phyloP scores from a whole-genome alignment of 1,140 invertebrate species.

The Brachionus sp. region DNA sequence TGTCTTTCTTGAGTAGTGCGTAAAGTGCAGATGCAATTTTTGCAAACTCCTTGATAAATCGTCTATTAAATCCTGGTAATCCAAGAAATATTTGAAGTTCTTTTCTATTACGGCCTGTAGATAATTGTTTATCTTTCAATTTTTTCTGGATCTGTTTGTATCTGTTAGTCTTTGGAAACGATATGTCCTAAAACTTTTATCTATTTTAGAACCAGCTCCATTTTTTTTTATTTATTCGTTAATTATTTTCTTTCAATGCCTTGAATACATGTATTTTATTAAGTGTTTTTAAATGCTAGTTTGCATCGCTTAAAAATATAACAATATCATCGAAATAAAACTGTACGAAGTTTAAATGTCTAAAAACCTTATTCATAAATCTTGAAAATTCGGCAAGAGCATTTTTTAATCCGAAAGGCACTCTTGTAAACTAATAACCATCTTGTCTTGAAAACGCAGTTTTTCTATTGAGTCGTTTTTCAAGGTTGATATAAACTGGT shows the following conservation, averaged over 20 bases:
- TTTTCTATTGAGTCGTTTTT: too few relatives aligned
- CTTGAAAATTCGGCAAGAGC: slow-evolving; percentile 46
- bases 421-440: neutral
- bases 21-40: slow-evolving; percentile 53
- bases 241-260: neutral
- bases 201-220: neutral
- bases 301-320: too few relatives aligned
- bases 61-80: slow-evolving; percentile 50
- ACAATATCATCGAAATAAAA: too few relatives aligned
- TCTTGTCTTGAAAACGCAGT: slow-evolving; percentile 46
- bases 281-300: too few relatives aligned
- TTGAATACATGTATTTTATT: too few relatives aligned
- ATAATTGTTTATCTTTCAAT: slow-evolving; percentile 37
- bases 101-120: neutral
- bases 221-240: neutral
- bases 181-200: slow-evolving; percentile 42
- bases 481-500: too few relatives aligned
- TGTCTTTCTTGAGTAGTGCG: slow-evolving; percentile 56
- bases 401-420: slow-evolving; percentile 47
- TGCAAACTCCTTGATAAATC: slow-evolving; percentile 49
- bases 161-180: slow-evolving; percentile 23
- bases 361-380: too few relatives aligned
- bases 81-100: slow-evolving; percentile 50
- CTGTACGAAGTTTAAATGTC: too few relatives aligned
- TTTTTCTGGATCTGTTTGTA: slow-evolving; percentile 39